Evolutionary conservation across 2,888 invertebrate species (phyloP).

Genomic region (Hypercompe scribonia): DNA sequence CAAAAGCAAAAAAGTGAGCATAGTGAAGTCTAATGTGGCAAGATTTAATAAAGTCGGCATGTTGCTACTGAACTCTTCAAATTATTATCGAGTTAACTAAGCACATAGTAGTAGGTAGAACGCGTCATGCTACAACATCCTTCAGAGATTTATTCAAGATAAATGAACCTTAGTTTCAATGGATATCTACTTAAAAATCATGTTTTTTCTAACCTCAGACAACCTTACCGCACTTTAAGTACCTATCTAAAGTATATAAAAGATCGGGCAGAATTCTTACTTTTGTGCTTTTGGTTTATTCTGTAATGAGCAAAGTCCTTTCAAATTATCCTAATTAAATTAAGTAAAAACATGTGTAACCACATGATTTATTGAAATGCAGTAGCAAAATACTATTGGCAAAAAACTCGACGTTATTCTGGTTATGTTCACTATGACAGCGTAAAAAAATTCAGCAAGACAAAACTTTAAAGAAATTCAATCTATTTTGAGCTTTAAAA

Average conservation of each 20-base stretch:
- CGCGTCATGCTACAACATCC: too few relatives aligned
- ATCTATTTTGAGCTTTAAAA: too few relatives aligned
- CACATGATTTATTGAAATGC: neutral
- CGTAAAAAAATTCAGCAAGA: neutral
- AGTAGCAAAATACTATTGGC: neutral
- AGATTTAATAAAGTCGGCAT: too few relatives aligned
- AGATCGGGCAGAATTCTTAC: conserved; percentile 17
- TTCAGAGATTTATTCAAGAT: neutral
- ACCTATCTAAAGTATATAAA: conserved; percentile 13
- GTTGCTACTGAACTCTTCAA: too few relatives aligned
- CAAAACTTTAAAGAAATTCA: neutral
- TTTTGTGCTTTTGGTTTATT: conserved; percentile 26
- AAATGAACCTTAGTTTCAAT: neutral
- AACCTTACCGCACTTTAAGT: conserved; percentile 14
- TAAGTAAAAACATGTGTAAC: neutral
- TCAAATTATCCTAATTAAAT: neutral
- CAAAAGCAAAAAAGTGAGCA: too few relatives aligned
- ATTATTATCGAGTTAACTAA: too few relatives aligned
- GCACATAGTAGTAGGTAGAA: too few relatives aligned
- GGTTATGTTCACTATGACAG: neutral
- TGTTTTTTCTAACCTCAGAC: conserved; percentile 14
- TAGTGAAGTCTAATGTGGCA: too few relatives aligned
- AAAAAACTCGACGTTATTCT: neutral
- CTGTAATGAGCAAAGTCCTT: conserved; percentile 14
- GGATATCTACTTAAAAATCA: neutral